Base-by-base conservation (phyloP, 1,140 invertebrate genomes). In the Aphaenogaster floridana region DNA sequence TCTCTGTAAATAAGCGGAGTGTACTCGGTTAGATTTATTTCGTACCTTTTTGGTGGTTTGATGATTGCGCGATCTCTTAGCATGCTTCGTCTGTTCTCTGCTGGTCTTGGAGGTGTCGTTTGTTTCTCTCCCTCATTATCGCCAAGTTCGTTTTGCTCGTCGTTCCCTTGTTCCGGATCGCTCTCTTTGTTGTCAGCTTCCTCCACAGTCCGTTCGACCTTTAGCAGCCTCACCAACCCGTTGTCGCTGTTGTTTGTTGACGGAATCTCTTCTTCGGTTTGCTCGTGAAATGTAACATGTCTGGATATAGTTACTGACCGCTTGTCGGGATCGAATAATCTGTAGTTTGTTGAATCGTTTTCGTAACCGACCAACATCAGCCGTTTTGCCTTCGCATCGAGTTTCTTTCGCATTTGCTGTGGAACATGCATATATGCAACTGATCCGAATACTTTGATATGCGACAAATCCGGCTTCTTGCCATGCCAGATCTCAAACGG, bases 361-460 rank as follows among this genome's bases (percentile, higher is more conserved):
- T 83, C 78, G 6, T 87, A 87, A 3, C 78, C 86, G 6, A 87
- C 68, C 3, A 83, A 17, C 9, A 87, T 34, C 34, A 71, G 1
- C 48, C 80, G 69, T 66, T 59, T 78, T 1, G 45, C 68, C 3
- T 59, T 78, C 4, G 80, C 21, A 52, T 87, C 86, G 0, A 87
- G 57, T 59, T 87, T 87, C 15, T 17, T 72, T 21, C 21, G 80
- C 9, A 83, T 71, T 42, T 80, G 17, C 0, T 79, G 77, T 1
- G 74, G 74, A 15, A 80, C 34, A 45, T 79, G 76, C 11, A 45
- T 36, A n/a, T 86, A 74, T 17, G 92, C 93, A 36, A 34, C 59
- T 45, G 90, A 89, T 48, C 94, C 93, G 91, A 95, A 95, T 48
- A 92, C 79, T 50, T 88, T 89, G n/a, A 95, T 11, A 76, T 95